Conservation (phyloP, 2,888 invertebrate genomes). For the Opisthograptis luteolata region DNA sequence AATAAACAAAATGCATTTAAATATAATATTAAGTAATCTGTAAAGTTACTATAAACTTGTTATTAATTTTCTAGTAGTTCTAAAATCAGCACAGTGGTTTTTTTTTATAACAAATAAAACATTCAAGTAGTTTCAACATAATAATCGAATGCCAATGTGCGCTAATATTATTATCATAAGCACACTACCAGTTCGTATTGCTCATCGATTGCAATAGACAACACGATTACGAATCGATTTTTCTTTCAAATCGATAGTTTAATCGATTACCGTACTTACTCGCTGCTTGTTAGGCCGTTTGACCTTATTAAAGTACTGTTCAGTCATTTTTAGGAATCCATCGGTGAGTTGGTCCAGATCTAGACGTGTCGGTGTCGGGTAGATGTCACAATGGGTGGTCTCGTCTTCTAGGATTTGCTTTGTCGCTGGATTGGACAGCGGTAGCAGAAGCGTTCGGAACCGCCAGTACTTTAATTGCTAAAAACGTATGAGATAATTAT, state of each 20-base stretch:
- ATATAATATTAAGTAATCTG: background rate
- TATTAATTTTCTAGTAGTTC: too few species aligned
- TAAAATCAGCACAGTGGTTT: background rate
- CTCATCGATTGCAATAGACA: background rate
- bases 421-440: slow-evolving; percentile 91
- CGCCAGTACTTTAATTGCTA: slow-evolving; percentile 95
- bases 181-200: background rate
- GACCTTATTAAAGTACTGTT: slow-evolving; percentile 94
- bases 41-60: background rate
- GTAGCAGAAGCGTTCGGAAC: slow-evolving; percentile 94
- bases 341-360: slow-evolving; percentile 87
- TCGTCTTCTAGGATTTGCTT: slow-evolving; percentile 91
- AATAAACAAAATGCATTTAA: background rate
- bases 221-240: background rate
- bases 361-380: slow-evolving; percentile 86
- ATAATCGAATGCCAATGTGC: slow-evolving; percentile 3
- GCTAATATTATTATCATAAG: slow-evolving; percentile 13
- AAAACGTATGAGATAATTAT: background rate
- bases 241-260: background rate
- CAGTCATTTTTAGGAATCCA: slow-evolving; percentile 92
- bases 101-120: background rate
- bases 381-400: slow-evolving; percentile 91
- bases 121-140: background rate
- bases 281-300: slow-evolving; percentile 91
- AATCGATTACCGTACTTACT: slow-evolving; percentile 82